Evolutionary conservation across 2,888 invertebrate genomes (phyloP).

Genomic region (Koerneria pararmatus): DNA sequence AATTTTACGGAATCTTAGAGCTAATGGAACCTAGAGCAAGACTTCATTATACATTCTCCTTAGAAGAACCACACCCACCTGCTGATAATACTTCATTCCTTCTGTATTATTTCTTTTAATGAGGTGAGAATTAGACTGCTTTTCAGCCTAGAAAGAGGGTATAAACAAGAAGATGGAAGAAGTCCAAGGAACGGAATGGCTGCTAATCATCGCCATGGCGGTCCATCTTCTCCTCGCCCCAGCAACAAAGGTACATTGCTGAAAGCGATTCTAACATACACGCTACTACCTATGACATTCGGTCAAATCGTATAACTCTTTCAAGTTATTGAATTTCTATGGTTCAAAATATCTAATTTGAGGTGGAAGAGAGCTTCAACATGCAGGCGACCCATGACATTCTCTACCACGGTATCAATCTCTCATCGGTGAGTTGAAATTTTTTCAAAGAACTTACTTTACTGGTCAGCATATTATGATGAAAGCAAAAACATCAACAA

Average conservation of each 20-base stretch:
- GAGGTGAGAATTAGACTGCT: neutral
- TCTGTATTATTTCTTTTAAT: too few relatives aligned
- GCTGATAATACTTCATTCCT: too few relatives aligned
- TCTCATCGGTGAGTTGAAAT: constrained; percentile 22
- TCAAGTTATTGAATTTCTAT: neutral
- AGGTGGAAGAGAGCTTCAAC: constrained; percentile 99
- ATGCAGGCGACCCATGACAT: constrained; percentile 96
- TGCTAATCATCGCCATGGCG: constrained; percentile 44
- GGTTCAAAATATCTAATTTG: neutral
- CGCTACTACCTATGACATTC: neutral
- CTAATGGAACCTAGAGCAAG: too few relatives aligned
- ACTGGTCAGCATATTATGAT: neutral
- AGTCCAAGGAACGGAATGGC: constrained; percentile 46
- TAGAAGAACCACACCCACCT: too few relatives aligned
- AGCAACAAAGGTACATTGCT: constrained; percentile 73
- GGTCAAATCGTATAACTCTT: neutral
- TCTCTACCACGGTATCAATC: constrained; percentile 69
- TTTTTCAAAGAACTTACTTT: too few relatives aligned
- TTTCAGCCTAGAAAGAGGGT: neutral
- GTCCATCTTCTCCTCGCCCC: constrained; percentile 47
- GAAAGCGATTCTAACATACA: constrained; percentile 47
- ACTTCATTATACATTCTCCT: too few relatives aligned
- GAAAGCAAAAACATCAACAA: constrained; percentile 27
- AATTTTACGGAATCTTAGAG: too few relatives aligned
- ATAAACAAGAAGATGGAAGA: constrained; percentile 31